Percentiles rank a stretch among this genome's conserved stretches.
Evolutionary conservation across 23 tunicate genomes (phyloP).

Genomic region (Corella eumyota): DNA sequence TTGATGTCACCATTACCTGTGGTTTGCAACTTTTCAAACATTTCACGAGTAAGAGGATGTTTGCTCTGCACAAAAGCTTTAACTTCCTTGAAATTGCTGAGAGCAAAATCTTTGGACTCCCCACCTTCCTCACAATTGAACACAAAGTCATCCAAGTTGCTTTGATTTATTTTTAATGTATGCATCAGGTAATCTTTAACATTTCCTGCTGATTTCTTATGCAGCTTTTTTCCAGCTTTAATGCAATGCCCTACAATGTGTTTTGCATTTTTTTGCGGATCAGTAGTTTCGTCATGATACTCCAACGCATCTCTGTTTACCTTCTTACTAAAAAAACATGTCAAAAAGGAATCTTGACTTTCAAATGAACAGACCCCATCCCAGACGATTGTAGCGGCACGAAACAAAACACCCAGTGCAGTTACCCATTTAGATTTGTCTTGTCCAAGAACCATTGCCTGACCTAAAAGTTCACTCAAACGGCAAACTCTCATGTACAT

Average conservation of each 20-base stretch:
- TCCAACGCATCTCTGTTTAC: neutral
- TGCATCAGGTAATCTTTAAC: conserved; percentile 10
- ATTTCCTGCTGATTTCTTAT: conserved; percentile 6
- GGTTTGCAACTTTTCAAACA: conserved; percentile 1
- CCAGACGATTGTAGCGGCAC: conserved; percentile 25
- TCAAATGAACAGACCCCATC: conserved; percentile 9
- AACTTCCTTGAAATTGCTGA: neutral
- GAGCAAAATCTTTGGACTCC: neutral
- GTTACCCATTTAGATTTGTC: conserved; percentile 1
- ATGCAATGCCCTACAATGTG: conserved; percentile 5
- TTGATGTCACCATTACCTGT: conserved; percentile 9
- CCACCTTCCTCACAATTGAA: neutral
- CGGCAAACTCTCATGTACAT: conserved; percentile 26
- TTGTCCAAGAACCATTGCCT: conserved; percentile 28
- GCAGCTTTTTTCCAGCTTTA: conserved; percentile 13
- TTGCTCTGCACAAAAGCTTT: too few species aligned
- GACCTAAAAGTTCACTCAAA: conserved; percentile 37
- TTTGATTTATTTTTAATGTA: conserved; percentile 1
- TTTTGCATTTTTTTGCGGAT: conserved; percentile 13
- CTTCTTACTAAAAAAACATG: neutral
- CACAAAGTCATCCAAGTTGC: conserved; percentile 7
- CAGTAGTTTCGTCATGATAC: conserved; percentile 5
- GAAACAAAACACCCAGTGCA: conserved; percentile 12
- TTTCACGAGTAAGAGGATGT: neutral
- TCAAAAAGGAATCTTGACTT: neutral